Evolutionary conservation across 2,113 vertebrate species (phyloP).

Genomic region (Heterochromis multidens): DNA sequence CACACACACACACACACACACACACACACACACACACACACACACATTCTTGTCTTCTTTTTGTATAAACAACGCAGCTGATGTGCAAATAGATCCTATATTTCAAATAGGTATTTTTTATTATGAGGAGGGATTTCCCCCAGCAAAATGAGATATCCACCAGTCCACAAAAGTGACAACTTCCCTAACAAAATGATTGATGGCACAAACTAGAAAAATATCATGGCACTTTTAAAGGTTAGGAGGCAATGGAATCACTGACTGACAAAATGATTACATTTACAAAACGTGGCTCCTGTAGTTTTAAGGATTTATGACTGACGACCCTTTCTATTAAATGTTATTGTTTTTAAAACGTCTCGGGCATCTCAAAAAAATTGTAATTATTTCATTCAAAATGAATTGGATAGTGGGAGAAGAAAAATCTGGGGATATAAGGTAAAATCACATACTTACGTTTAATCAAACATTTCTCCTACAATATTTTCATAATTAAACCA

Average conservation of each 20-base stretch:
- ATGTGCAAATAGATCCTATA: background rate
- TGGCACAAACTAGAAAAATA: conserved; percentile 23
- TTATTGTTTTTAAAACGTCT: background rate
- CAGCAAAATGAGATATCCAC: conserved; percentile 42
- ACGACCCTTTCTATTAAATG: background rate
- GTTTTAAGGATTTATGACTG: conserved; percentile 7
- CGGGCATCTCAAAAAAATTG: background rate
- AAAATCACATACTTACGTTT: background rate
- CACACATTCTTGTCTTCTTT: conserved; percentile 1
- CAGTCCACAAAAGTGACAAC: conserved; percentile 30
- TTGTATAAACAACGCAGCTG: background rate
- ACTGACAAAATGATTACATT: conserved; percentile 44
- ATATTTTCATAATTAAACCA: background rate
- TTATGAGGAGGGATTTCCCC: background rate
- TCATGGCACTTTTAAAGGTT: conserved; percentile 41
- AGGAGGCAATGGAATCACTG: conserved; percentile 1
- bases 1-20: conserved; percentile 51
- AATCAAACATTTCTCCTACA: background rate
- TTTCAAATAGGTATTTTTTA: background rate
- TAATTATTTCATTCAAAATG: background rate
- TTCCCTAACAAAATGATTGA: conserved; percentile 45
- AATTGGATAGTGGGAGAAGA: background rate
- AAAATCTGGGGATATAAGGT: background rate
- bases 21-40: conserved; percentile 57
- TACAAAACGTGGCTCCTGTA: background rate